Evolutionary conservation across 2,888 invertebrate genomes (phyloP), one percentile per base, ranked within the genome.

Genomic region (Andricus curvator): DNA sequence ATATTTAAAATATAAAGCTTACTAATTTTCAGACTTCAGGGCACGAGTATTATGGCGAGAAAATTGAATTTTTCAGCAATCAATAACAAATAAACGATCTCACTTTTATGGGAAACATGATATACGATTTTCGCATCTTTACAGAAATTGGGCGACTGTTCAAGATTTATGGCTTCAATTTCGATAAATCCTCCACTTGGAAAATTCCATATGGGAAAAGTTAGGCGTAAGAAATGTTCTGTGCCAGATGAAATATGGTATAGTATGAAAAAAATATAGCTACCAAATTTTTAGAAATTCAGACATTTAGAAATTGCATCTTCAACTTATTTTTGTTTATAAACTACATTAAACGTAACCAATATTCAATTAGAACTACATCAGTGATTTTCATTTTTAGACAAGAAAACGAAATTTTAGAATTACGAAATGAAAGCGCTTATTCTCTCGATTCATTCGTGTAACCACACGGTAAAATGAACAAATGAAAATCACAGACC

Each of bases 81-180:
- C 68, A 68, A 68, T 68, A 68, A 68, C 20, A 68, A 29, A 48
- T 25, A 68, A 68, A 68, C 22, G 25, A 20, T 68, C 44, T 25
- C 4, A 48, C 6, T 25, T 68, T 68, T 48, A 68, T 68, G 68
- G 68, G 17, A 48, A 48, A 68, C 9, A 68, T 68, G 68, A 68
- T 68, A 29, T 68, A 68, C 48, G 48, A 68, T 68, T 68, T 68
- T 68, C 29, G 48, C 48, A 68, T 68, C 48, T 48, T 68, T 68
- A 29, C 48, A 68, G 48, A 41, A 68, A 68, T 68, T 68, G 29
- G 68, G 44, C 48, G 68, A 25, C 48, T 68, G 6, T 68, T 68
- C 20, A 25, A 68, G 68, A 68, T 68, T 68, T 68, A 68, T 48
- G 48, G 22, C 48, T 68, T 6, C 68, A 25, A 68, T 68, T 68